Evolutionary conservation across 2,113 vertebrate species (phyloP).

Genomic region (Sisor rabdophorus): DNA sequence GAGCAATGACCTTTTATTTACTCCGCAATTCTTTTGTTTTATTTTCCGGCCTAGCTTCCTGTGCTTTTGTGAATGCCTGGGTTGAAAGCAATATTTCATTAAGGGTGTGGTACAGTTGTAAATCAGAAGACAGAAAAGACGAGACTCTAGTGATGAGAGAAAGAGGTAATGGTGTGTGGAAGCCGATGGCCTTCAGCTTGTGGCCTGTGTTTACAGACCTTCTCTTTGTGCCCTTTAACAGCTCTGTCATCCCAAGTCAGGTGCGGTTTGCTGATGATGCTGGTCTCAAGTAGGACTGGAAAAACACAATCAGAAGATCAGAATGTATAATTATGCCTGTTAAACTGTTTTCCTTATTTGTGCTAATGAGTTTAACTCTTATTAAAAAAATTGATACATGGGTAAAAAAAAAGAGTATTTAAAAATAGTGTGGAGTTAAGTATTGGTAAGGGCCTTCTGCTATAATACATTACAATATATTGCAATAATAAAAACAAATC

Average conservation of each 20-base stretch:
- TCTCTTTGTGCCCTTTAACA: background rate
- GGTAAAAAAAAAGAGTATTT: no score
- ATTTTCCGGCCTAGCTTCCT: background rate
- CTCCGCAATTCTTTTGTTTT: conserved; percentile 1
- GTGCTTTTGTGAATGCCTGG: background rate
- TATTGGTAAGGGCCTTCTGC: no score
- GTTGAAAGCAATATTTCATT: background rate
- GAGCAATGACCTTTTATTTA: conserved; percentile 4
- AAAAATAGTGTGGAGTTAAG: no score
- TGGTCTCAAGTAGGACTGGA: background rate
- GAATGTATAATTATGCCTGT: background rate
- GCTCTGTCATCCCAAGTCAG: background rate
- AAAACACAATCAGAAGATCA: background rate
- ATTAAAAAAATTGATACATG: no score
- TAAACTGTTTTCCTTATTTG: background rate
- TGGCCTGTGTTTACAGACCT: conserved; percentile 33
- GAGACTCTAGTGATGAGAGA: background rate
- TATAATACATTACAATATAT: no score
- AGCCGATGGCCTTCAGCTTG: conserved; percentile 56
- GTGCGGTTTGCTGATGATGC: background rate
- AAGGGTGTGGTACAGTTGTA: conserved; percentile 27
- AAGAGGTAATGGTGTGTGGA: conserved; percentile 28
- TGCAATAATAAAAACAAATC: no score
- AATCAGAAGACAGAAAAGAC: background rate
- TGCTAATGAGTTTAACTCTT: background rate